Base-by-base conservation (phyloP, 1,140 invertebrate species). In the Colletes latitarsis region DNA sequence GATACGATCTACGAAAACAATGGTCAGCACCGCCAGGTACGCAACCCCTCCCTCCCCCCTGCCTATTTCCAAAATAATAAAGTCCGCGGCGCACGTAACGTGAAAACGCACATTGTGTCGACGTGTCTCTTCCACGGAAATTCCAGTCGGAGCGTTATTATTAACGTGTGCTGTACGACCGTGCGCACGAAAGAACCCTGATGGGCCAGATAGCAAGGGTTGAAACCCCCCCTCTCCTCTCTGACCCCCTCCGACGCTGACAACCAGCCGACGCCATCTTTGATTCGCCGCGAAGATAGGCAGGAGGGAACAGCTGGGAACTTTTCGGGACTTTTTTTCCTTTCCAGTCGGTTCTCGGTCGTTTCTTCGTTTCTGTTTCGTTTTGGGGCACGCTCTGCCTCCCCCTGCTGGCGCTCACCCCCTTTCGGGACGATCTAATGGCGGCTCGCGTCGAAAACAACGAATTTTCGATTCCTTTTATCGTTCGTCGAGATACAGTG, bases 121-220 rank as follows among this genome's bases (percentile, higher is more conserved):
- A 79, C 78, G 81, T 82, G 72, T 82, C 87, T 79, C 63, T 82
- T 78, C 81, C 80, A 81, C 77, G 86, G 74, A 83, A 87, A 74
- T 80, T 82, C 70, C 84, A 80, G 77, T 76, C 71, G 30, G 75
- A 67, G 69, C 55, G 82, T 62, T 88, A 66, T 72, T 79, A 74
- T 82, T 63, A 77, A 78, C 83, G 79, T 55, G 86, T 19, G 19
- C 21, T 12, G 49, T 15, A 12, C 60, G 39, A 70, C 76, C 19
- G 68, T 78, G 58, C 76, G 71, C 76, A 41, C 62, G 21, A 86
- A 10, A 49, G 49, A 0, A 64, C 60, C 74, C 68, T 82, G 90
- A 92, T 91, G 86, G 83, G 83, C 80, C 83, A 88, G 91, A 93
- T 92, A 92, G 91, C 91, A 92, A 93, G 91, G 92, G 92, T 93